Evolutionary conservation across 2,113 vertebrate genomes (phyloP).

Genomic region (Crypturellus undulatus): DNA sequence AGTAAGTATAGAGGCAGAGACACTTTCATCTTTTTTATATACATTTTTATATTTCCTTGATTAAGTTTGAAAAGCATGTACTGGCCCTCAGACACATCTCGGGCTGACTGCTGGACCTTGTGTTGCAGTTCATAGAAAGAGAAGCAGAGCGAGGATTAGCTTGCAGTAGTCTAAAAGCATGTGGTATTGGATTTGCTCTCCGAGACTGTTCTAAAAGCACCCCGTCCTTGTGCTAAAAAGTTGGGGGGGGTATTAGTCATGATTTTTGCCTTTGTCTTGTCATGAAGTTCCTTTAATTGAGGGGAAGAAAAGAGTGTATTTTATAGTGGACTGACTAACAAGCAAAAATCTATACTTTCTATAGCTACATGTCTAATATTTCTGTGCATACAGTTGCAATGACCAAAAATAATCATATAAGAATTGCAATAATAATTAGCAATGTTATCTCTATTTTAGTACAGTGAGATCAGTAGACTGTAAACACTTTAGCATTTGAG

Average conservation of each 20-base stretch:
- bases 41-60: conserved; percentile 76
- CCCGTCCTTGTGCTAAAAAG: conserved; percentile 22
- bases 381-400: neutral
- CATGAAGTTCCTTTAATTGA: conserved; percentile 21
- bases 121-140: conserved; percentile 71
- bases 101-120: conserved; percentile 69
- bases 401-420: neutral
- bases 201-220: conserved; percentile 36
- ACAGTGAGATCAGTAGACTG: neutral
- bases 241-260: conserved; percentile 22
- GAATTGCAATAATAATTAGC: neutral
- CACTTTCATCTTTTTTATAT: conserved; percentile 81
- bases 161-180: conserved; percentile 83
- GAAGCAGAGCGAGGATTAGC: conserved; percentile 75
- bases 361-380: neutral
- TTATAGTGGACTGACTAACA: neutral
- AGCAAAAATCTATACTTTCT: conserved; percentile 12
- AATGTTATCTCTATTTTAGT: neutral
- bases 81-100: conserved; percentile 78
- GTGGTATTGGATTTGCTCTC: conserved; percentile 75
- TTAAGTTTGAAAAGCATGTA: conserved; percentile 81
- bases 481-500: neutral
- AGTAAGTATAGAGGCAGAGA: conserved; percentile 69
- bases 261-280: conserved; percentile 58
- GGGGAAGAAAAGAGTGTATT: conserved; percentile 26